phyloP scores from a whole-genome alignment of 2,113 vertebrate genomes.

The Halcyon senegalensis region DNA sequence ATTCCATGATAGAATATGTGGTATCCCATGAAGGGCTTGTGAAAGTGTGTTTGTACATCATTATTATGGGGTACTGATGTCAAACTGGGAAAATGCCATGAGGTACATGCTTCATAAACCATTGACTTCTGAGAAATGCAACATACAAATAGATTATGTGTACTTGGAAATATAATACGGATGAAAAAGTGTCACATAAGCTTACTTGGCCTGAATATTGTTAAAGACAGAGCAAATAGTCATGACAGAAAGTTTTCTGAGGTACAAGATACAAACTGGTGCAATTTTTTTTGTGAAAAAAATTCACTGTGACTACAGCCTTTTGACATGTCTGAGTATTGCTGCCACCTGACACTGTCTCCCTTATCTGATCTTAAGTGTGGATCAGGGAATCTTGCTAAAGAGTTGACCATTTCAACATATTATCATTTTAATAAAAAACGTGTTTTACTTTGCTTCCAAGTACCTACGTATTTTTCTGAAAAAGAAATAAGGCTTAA shows the following conservation, averaged over 20 bases:
- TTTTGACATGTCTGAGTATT: neutral
- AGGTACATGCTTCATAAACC: neutral
- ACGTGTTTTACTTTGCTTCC: neutral
- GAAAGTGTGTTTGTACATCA: constrained; percentile 18
- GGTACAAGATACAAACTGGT: neutral
- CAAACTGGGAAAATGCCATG: neutral
- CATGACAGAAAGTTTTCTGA: neutral
- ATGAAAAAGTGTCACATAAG: neutral
- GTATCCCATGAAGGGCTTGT: neutral
- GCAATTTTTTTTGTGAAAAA: neutral
- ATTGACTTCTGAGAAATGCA: neutral
- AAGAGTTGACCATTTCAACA: neutral
- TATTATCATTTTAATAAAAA: neutral
- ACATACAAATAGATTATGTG: neutral
- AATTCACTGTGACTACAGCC: neutral
- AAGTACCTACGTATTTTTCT: neutral
- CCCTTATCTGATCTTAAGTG: neutral
- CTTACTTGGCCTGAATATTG: neutral
- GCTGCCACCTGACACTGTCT: neutral
- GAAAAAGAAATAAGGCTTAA: neutral
- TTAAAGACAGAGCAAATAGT: neutral
- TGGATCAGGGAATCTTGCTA: neutral
- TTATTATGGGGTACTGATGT: constrained; percentile 1
- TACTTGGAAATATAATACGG: neutral
- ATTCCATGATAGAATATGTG: constrained; percentile 10